Conservation (phyloP, 2,113 vertebrate species). For the Accipiter virgatus region DNA sequence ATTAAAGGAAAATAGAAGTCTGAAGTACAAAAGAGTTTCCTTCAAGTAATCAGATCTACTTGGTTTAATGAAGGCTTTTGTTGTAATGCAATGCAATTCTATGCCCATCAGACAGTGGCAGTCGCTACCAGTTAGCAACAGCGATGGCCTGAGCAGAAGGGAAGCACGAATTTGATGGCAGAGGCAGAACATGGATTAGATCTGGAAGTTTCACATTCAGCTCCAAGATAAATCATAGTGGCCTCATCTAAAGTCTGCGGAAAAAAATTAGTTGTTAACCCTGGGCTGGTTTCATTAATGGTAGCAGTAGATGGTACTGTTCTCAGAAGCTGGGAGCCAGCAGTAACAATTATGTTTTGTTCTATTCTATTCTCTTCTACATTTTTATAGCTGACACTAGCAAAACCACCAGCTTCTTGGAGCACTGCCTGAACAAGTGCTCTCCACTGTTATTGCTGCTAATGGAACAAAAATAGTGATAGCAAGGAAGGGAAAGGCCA, state of each 20-base stretch:
- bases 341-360: background rate
- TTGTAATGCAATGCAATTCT: background rate
- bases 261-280: background rate
- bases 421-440: background rate
- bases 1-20: background rate
- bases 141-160: background rate
- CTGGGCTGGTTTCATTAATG: background rate
- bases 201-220: background rate
- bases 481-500: background rate
- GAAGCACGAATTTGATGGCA: background rate
- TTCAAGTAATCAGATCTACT: background rate
- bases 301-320: background rate
- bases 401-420: background rate
- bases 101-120: background rate
- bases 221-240: background rate
- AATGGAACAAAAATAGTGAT: background rate
- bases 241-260: background rate
- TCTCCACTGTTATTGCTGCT: background rate
- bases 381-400: background rate
- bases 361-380: background rate
- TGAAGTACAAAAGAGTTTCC: background rate
- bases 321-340: background rate
- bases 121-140: accelerated
- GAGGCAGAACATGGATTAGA: accelerated
- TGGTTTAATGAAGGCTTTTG: background rate